Conservation (phyloP, 2,888 invertebrate species). For the Lamellibrachia satsuma region DNA sequence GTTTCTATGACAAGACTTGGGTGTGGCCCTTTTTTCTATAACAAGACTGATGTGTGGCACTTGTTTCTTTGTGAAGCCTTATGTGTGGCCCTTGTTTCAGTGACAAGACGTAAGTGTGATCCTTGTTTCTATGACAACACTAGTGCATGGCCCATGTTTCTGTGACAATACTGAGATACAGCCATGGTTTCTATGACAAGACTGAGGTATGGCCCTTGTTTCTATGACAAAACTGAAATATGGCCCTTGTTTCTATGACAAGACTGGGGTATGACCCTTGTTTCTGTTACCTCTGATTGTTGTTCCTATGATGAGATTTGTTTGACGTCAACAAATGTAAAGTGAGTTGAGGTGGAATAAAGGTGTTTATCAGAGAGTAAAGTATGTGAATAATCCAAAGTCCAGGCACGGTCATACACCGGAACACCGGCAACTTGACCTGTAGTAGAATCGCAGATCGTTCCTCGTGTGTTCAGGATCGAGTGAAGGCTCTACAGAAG, state of each 20-base stretch:
- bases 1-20: background rate
- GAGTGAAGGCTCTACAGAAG: constrained; percentile 47
- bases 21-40: background rate
- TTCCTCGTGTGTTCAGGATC: constrained; percentile 40
- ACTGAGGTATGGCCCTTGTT: background rate
- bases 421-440: too few relatives aligned
- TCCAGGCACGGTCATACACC: background rate
- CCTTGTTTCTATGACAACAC: background rate
- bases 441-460: too few relatives aligned
- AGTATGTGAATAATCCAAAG: too few relatives aligned
- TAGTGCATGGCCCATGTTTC: background rate
- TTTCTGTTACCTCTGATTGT: background rate
- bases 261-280: background rate
- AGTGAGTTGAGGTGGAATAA: too few relatives aligned
- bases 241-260: background rate
- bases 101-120: background rate
- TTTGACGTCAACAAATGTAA: too few relatives aligned
- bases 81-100: background rate
- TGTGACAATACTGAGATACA: background rate
- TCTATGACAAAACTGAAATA: background rate
- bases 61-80: background rate
- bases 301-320: background rate
- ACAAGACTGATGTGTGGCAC: background rate
- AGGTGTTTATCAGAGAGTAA: too few relatives aligned
- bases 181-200: background rate